Evolutionary conservation across 2,797 vertebrate genomes (phyloP).

Genomic region (Chiloscyllium punctatum): DNA sequence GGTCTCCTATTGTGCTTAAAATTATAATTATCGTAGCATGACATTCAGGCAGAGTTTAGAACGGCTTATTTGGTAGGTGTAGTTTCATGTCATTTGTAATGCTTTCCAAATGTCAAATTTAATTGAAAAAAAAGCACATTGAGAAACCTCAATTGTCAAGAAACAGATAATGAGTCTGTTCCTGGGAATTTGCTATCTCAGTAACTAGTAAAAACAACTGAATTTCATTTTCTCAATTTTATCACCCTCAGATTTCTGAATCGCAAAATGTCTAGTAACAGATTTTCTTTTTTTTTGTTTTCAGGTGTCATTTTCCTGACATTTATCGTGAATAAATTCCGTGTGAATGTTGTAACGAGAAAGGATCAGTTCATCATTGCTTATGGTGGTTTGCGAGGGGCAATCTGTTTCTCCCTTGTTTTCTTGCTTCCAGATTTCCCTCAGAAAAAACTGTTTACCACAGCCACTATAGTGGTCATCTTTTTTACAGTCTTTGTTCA

Average conservation of each 20-base stretch:
- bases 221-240: not conserved
- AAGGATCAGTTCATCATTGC: constrained; percentile 62
- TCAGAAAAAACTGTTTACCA: constrained; percentile 58
- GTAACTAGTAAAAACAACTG: not conserved
- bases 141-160: not conserved
- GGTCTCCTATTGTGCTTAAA: not conserved
- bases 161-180: not conserved
- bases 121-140: not conserved
- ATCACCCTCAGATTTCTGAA: not conserved
- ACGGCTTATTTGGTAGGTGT: not conserved
- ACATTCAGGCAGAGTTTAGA: not conserved
- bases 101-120: not conserved
- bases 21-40: not conserved
- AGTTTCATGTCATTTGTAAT: not conserved
- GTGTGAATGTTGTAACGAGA: constrained; percentile 52
- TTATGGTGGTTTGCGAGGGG: constrained; percentile 52
- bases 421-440: constrained; percentile 56
- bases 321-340: constrained; percentile 55
- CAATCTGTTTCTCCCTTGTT: constrained; percentile 59
- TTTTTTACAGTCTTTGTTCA: constrained; percentile 59
- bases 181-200: not conserved
- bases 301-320: constrained; percentile 58
- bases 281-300: constrained; percentile 37
- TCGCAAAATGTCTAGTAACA: not conserved
- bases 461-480: constrained; percentile 56